A percentile compares a stretch with the other conserved stretches of the same genome.
These are phyloP conservation scores for Oncorhynchus tshawytscha DNA, from an alignment of 2,113 vertebrate species.

Conservation along the genomic window DNA sequence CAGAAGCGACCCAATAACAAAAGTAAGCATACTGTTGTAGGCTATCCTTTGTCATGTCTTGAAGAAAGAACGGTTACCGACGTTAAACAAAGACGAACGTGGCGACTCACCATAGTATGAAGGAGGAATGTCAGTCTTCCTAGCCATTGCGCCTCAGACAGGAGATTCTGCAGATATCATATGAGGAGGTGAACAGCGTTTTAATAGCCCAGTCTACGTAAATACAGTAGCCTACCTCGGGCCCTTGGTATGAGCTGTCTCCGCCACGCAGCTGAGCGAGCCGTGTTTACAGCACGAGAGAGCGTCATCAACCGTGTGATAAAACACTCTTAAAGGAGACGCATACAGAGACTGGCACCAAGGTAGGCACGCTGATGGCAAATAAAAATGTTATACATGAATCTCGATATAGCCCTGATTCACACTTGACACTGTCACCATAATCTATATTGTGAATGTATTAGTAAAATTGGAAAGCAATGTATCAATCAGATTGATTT, in stretches of 20 bases:
- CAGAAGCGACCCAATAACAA: neutral
- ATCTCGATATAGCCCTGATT: too few relatives aligned
- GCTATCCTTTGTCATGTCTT: constrained; percentile 7
- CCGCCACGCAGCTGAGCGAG: constrained; percentile 70
- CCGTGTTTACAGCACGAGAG: constrained; percentile 70
- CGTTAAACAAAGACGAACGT: constrained; percentile 53
- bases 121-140: constrained; percentile 67
- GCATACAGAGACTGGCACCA: constrained; percentile 1
- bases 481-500: too few relatives aligned
- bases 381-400: neutral
- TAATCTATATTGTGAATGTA: too few relatives aligned
- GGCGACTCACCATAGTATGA: constrained; percentile 71
- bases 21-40: neutral
- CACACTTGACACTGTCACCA: too few relatives aligned
- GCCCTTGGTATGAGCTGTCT: constrained; percentile 52
- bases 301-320: constrained; percentile 62
- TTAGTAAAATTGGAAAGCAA: too few relatives aligned
- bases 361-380: neutral
- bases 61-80: constrained; percentile 31
- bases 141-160: constrained; percentile 68
- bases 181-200: constrained; percentile 55
- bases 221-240: constrained; percentile 22
- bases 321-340: constrained; percentile 61
- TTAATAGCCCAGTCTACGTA: constrained; percentile 28
- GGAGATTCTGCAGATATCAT: constrained; percentile 65